Evolutionary conservation across 2,113 vertebrate genomes (phyloP).

Genomic region (Ceyx margarethae): DNA sequence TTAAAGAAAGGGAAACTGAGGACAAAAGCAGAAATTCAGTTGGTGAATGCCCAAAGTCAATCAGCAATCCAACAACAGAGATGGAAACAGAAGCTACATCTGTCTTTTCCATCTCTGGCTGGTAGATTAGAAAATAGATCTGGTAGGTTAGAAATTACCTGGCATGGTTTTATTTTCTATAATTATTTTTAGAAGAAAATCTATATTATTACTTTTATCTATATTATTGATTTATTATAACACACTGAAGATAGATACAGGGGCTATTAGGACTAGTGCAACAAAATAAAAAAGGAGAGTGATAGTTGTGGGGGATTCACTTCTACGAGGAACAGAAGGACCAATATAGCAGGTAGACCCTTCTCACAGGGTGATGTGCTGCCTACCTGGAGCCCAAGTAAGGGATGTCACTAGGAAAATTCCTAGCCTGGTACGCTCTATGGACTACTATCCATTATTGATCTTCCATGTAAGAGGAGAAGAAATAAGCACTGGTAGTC

Average conservation of each 20-base stretch:
- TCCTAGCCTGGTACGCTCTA: no score
- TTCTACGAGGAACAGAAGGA: no score
- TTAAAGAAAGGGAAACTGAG: not conserved
- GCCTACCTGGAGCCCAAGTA: no score
- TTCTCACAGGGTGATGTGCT: no score
- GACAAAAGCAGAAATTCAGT: not conserved
- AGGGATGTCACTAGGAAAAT: no score
- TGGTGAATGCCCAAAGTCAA: not conserved
- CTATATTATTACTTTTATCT: not conserved
- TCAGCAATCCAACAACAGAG: not conserved
- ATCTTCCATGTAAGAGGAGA: no score
- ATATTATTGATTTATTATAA: not conserved
- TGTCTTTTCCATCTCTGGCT: not conserved
- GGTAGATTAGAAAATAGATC: not conserved
- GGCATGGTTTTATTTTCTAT: not conserved
- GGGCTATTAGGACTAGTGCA: no score
- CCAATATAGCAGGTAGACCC: no score
- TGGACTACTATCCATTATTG: no score
- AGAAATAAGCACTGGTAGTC: no score
- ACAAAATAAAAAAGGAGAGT: no score
- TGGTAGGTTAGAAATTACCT: not conserved
- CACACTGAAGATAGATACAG: not conserved
- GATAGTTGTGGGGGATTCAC: no score
- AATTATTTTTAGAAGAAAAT: not conserved
- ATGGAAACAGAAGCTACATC: not conserved